These are phyloP conservation scores for Baryphthengus martii DNA, from an alignment of 2,113 vertebrate species.

Conservation along the genomic window DNA sequence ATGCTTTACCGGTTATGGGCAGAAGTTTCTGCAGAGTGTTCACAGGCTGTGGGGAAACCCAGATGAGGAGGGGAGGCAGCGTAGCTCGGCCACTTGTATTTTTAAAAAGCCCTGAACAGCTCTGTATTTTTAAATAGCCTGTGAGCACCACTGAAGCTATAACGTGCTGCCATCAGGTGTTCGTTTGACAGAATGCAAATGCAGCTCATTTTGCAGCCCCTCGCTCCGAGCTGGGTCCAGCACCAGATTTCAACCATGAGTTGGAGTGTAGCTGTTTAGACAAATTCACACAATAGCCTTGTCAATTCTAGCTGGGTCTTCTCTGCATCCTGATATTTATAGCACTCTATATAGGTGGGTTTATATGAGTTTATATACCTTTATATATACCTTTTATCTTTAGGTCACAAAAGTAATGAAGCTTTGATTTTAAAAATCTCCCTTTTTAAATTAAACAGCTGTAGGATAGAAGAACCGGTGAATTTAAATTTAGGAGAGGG, in stretches of 20 bases:
- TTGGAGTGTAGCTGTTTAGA: neutral
- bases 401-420: neutral
- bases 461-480: neutral
- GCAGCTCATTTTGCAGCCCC: neutral
- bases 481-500: neutral
- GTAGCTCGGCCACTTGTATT: neutral
- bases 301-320: neutral
- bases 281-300: neutral
- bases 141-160: constrained; percentile 44
- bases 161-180: constrained; percentile 79
- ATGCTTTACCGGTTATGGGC: accelerated
- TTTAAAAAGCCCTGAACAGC: neutral
- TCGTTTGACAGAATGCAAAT: constrained; percentile 68
- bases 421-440: neutral
- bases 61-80: neutral
- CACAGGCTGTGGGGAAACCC: accelerated
- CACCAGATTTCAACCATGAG: too few species aligned
- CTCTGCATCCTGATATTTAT: neutral
- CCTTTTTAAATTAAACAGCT: neutral
- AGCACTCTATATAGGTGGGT: too few species aligned
- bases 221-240: accelerated
- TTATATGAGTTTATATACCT: too few species aligned
- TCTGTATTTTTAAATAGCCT: neutral
- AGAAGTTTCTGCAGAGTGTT: neutral
- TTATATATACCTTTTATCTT: too few species aligned